phyloP scores from a whole-genome alignment of 2,888 invertebrate species.

The Caradrina kadenii region DNA sequence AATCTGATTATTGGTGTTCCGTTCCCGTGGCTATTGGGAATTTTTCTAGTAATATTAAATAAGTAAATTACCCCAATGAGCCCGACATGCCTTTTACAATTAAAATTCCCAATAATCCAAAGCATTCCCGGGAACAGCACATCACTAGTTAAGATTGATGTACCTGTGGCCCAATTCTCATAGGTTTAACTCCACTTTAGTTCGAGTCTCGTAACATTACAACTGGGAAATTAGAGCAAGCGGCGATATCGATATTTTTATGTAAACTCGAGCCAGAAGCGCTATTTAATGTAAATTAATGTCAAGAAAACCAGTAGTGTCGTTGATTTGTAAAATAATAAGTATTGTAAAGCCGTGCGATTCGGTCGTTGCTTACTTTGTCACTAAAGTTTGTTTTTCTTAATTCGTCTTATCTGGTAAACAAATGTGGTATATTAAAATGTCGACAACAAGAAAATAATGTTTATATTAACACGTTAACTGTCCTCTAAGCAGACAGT shows the following conservation, averaged over 20 bases:
- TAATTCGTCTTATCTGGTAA: conserved; percentile 21
- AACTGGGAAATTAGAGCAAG: conserved; percentile 17
- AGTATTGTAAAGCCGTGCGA: conserved; percentile 20
- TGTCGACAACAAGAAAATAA: not conserved
- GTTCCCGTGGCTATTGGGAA: not conserved
- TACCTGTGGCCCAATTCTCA: conserved; percentile 37
- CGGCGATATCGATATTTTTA: conserved; percentile 38
- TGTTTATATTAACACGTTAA: too few species aligned
- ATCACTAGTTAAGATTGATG: conserved; percentile 4
- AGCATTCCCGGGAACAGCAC: not conserved
- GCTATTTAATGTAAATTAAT: conserved; percentile 53
- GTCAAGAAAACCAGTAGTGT: conserved; percentile 50
- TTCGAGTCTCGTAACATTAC: conserved; percentile 31
- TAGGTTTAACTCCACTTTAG: conserved; percentile 21
- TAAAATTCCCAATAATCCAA: not conserved
- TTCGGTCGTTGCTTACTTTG: conserved; percentile 21
- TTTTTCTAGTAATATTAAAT: not conserved
- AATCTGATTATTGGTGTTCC: not conserved
- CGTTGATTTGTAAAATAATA: conserved; percentile 50
- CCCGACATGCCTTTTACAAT: not conserved
- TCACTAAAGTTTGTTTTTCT: conserved; percentile 21
- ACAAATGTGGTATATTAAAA: conserved; percentile 7
- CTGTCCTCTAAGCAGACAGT: too few species aligned
- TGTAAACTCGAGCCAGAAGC: conserved; percentile 66
- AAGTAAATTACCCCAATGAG: conserved; percentile 8